Evolutionary conservation across 2,888 invertebrate genomes (phyloP), one percentile per base, ranked within the genome.

Genomic region (Microctonus hyperodae): DNA sequence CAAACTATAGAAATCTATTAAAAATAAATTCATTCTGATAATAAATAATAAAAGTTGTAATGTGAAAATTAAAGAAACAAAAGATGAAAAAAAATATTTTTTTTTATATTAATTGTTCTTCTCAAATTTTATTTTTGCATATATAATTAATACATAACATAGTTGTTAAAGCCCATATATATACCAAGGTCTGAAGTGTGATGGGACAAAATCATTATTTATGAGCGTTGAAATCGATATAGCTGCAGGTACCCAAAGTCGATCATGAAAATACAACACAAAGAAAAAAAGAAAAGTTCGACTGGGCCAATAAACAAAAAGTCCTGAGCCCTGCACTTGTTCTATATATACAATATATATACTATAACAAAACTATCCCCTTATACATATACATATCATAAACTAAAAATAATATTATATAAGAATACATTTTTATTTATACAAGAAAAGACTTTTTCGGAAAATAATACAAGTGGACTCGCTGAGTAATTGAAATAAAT

Each of bases 221-320:
- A 82, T 75, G 78, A 77, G 75, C 72, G 67, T 71, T 80, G 82
- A 82, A 82, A 82, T 80, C 80, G 81, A 82, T 82, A 81, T 16
- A 16, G 37, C 6, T 75, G 72, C 74, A 57, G 50, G 59, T 50
- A 50, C 60, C 64, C 37, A 50, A 65, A 73, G 72, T 79, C 78
- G 79, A 80, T 79, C 79, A 79, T 75, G 79, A 77, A 77, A 78
- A 79, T 77, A 77, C 69, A 67, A 72, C 71, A 48, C 62, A 68
- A 64, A 65, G 69, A 68, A 68, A 64, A 65, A 69, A 68, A 69
- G 68, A 69, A 65, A 69, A 65, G 69, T 64, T 13, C n/a, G 55
- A 13, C 67, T 59, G 70, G 69, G 69, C 67, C 64, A 50, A 67
- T 31, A 37, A 37, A 37, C n/a, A 3, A 13, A 37, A 13, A n/a